Base-by-base conservation (phyloP, 2,113 vertebrate genomes). In the Orcinus orca region DNA sequence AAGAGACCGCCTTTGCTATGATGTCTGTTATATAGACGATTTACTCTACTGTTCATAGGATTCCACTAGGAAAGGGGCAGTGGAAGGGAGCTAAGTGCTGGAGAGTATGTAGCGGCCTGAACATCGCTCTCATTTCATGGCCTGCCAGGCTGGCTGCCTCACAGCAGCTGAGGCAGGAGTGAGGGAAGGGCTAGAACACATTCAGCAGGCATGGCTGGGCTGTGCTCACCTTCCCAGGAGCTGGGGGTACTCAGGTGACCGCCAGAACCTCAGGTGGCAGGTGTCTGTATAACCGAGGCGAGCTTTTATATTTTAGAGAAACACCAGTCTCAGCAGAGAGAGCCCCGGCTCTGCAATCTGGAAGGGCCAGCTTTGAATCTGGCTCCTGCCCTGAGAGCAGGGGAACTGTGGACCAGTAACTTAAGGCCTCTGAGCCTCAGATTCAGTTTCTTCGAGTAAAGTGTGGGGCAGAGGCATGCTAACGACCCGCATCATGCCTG, bases 111-210 rank as follows among this genome's bases (percentile, higher is more conserved):
- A 80, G 70, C 96, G 76, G 96, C 50, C 63, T 36, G 60, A 96
- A 94, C 33, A 91, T 60, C 33, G 29, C 93, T 97, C 82, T 97
- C 68, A 91, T 97, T 97, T 98, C 94, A 95, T 17, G 77, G 90
- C 25, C 96, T 33, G 44, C 71, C 63, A 88, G 31, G 88, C 82
- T 62, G 90, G 36, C 21, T 74, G 81, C 71, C 79, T 95, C 15
- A 38, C 29, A 58, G 63, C 70, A 93, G 50, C n/a, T 0, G 2
- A 70, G 73, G 60, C 29, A 36, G 44, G 50, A 26, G 58, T 0
- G 38, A 41, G 31, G 53, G 17, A 62, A 25, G 4, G 0, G 10
- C 2, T 8, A 1, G 9, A 33, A 71, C 20, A 65, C 63, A 38
- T 8, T 10, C 41, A 44, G 36, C 20, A 38, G 44, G 33, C 31